A percentile compares a stretch with the other conserved stretches of the same genome.
These are phyloP conservation scores for Margaritifera margaritifera DNA, from an alignment of 2,888 invertebrate genomes.

Conservation along the genomic window DNA sequence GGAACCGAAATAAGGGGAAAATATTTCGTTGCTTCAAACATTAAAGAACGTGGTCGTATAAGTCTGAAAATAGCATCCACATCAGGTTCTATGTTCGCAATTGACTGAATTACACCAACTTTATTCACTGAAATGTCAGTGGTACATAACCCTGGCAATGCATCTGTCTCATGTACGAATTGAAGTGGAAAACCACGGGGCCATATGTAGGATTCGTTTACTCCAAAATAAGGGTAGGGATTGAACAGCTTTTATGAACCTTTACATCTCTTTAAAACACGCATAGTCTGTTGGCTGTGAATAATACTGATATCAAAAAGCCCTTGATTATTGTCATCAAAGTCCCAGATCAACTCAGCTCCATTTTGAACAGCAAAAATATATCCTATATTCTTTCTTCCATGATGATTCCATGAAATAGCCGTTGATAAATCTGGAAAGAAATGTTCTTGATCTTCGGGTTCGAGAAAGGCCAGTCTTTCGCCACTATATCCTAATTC, in stretches of 20 bases:
- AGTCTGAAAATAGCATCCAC: slow-evolving; percentile 15
- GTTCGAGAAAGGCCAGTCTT: neutral
- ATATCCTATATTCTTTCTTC: slow-evolving; percentile 12
- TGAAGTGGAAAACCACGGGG: slow-evolving; percentile 7
- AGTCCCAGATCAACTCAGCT: slow-evolving; percentile 15
- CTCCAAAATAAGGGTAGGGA: slow-evolving; percentile 11
- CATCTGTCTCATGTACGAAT: neutral
- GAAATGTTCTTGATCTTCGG: neutral
- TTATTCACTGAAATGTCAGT: neutral
- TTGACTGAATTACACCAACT: slow-evolving; percentile 7
- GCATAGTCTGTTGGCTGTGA: neutral
- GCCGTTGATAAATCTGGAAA: slow-evolving; percentile 1
- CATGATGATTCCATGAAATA: neutral
- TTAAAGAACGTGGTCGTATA: slow-evolving; percentile 1
- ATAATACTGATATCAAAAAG: neutral
- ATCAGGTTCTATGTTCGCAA: slow-evolving; percentile 5
- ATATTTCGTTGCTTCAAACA: neutral
- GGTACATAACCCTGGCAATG: neutral
- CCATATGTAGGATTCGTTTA: neutral
- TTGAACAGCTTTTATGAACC: neutral
- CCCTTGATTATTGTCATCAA: slow-evolving; percentile 13
- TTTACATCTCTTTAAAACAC: neutral
- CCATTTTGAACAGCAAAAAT: slow-evolving; percentile 6
- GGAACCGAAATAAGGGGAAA: neutral
- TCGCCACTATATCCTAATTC: neutral